Evolutionary conservation across 2,888 invertebrate genomes (phyloP).

Genomic region (Bombyx huttoni): DNA sequence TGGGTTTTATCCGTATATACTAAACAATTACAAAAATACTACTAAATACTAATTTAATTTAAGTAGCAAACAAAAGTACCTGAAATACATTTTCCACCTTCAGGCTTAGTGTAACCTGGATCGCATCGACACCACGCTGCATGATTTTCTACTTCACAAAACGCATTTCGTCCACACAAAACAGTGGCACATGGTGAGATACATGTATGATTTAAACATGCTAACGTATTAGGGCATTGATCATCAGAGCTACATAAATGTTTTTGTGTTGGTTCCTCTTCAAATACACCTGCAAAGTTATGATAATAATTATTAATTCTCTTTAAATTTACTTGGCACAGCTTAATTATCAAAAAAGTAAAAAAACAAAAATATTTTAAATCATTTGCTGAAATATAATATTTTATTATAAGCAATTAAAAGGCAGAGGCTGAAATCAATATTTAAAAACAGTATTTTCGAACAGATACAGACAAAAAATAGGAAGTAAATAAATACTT

Average conservation of each 20-base stretch:
- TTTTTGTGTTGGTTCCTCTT: conserved; percentile 67
- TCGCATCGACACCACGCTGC: conserved; percentile 91
- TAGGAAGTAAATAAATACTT: conserved; percentile 31
- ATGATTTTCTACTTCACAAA: conserved; percentile 90
- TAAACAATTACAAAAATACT: too few relatives aligned
- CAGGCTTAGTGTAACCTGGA: conserved; percentile 84
- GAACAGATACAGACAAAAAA: not conserved
- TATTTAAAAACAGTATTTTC: not conserved
- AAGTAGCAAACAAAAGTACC: conserved; percentile 50
- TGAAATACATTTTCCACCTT: conserved; percentile 86
- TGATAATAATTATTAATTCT: conserved; percentile 1
- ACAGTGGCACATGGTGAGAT: conserved; percentile 85
- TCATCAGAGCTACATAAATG: conserved; percentile 79
- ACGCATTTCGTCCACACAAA: conserved; percentile 86
- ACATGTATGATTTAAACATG: conserved; percentile 85
- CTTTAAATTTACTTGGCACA: too few relatives aligned
- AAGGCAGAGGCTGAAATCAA: not conserved
- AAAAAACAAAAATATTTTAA: too few relatives aligned
- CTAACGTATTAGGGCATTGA: conserved; percentile 85
- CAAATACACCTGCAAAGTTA: conserved; percentile 33
- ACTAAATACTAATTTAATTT: too few relatives aligned
- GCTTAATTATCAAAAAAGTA: too few relatives aligned
- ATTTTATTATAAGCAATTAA: too few relatives aligned
- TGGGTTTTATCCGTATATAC: too few relatives aligned
- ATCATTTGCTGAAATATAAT: too few relatives aligned